A percentile compares a stretch with the other conserved stretches of the same genome.
Evolutionary conservation across 2,113 vertebrate genomes (phyloP).

Genomic region (Mobula hypostoma): DNA sequence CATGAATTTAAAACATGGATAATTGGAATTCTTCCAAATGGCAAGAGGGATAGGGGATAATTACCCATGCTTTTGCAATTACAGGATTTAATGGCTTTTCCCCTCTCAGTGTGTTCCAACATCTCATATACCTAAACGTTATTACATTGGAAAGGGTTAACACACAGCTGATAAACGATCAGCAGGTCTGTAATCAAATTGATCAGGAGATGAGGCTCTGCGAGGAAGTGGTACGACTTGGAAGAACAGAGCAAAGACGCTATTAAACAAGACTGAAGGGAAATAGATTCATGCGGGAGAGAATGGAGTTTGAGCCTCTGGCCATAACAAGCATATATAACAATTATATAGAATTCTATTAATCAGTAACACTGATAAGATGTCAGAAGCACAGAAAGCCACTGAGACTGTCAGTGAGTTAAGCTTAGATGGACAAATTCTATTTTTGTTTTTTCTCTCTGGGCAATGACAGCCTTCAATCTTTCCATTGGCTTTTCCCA

Average conservation of each 20-base stretch:
- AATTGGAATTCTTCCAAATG: conserved; percentile 37
- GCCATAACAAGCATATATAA: conserved; percentile 32
- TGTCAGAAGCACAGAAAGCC: neutral
- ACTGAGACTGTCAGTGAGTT: neutral
- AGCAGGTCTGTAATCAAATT: conserved; percentile 5
- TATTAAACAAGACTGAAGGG: conserved; percentile 28
- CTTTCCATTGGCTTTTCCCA: too few species aligned
- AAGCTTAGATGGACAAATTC: conserved; percentile 8
- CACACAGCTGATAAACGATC: neutral
- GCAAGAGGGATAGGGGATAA: conserved; percentile 35
- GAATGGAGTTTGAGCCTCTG: neutral
- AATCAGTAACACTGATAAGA: conserved; percentile 23
- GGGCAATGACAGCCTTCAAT: too few species aligned
- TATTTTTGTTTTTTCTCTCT: neutral
- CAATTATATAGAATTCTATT: conserved; percentile 27
- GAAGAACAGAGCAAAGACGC: conserved; percentile 23
- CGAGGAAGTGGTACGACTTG: neutral
- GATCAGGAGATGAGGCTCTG: neutral
- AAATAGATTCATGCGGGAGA: conserved; percentile 9
- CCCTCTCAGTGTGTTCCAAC: neutral
- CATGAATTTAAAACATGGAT: conserved; percentile 36
- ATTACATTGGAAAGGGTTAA: conserved; percentile 22
- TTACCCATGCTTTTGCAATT: conserved; percentile 36
- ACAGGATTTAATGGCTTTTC: conserved; percentile 36
- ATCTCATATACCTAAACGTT: neutral